A percentile compares a stretch with the other conserved stretches of the same genome.
Evolutionary conservation across 2,113 vertebrate species (phyloP).

Genomic region (Pionites leucogaster): DNA sequence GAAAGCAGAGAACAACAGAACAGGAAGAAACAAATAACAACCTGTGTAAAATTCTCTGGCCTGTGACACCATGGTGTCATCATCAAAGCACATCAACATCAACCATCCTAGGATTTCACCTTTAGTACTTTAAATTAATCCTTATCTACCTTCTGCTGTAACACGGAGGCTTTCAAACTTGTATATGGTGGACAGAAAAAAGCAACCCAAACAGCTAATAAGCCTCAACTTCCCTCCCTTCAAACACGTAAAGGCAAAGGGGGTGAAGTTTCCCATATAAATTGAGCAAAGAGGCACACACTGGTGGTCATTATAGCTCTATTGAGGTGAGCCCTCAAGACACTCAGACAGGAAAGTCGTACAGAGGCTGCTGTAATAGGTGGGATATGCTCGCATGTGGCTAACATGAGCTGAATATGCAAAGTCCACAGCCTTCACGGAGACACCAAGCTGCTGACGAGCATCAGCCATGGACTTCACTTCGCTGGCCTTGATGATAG

Average conservation of each 20-base stretch:
- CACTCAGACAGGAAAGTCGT: conserved; percentile 81
- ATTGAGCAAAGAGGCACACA: not conserved
- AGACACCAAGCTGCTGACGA: conserved; percentile 75
- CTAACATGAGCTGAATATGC: conserved; percentile 85
- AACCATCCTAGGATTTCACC: not conserved
- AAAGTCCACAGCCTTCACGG: conserved; percentile 85
- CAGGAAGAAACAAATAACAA: not conserved
- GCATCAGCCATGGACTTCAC: conserved; percentile 79
- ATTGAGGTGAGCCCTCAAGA: conserved; percentile 29
- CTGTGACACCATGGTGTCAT: not conserved
- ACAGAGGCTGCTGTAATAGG: conserved; percentile 84
- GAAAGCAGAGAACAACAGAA: not conserved
- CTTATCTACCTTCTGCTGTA: not conserved
- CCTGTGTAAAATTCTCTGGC: not conserved
- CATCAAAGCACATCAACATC: not conserved
- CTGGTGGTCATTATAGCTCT: not conserved
- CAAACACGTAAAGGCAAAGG: not conserved
- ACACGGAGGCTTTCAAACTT: not conserved
- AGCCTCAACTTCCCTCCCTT: not conserved
- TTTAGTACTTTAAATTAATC: not conserved
- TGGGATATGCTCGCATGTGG: conserved; percentile 85
- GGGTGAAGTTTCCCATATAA: not conserved
- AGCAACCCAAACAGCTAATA: not conserved
- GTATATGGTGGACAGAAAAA: rapidly evolving
- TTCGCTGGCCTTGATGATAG: conserved; percentile 81